phyloP scores from a whole-genome alignment of 1,140 invertebrate species.

The Orchestia grillus region DNA sequence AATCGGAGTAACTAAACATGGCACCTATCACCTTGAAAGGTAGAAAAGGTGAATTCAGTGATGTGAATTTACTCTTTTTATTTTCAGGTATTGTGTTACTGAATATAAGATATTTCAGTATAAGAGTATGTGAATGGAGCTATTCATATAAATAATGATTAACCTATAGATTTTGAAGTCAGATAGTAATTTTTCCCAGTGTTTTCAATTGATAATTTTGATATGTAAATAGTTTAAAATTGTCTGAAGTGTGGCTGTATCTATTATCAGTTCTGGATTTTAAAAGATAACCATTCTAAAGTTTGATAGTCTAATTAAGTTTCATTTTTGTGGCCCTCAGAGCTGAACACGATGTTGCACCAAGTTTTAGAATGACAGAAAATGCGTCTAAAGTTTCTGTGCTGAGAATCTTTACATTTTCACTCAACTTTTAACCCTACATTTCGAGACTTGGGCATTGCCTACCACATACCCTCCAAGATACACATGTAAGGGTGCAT shows the following conservation, averaged over 20 bases:
- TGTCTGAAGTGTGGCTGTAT: background rate
- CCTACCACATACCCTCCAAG: too few species aligned
- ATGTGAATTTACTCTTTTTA: background rate
- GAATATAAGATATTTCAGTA: background rate
- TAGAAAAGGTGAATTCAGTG: background rate
- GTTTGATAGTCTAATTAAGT: too few species aligned
- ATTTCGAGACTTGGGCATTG: too few species aligned
- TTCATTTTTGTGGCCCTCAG: too few species aligned
- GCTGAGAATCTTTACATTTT: too few species aligned
- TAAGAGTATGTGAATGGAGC: too few species aligned
- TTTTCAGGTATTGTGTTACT: background rate
- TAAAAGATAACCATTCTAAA: too few species aligned
- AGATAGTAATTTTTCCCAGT: background rate
- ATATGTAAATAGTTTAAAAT: background rate
- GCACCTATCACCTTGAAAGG: background rate
- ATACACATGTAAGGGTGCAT: too few species aligned
- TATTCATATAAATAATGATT: background rate
- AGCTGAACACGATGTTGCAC: too few species aligned
- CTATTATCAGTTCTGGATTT: background rate
- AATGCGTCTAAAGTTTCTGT: too few species aligned
- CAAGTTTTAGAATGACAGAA: too few species aligned
- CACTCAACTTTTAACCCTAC: too few species aligned
- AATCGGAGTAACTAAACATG: background rate
- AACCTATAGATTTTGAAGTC: background rate
- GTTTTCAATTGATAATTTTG: background rate